Base-by-base conservation (phyloP, 2,888 invertebrate genomes). In the Apamea monoglypha region DNA sequence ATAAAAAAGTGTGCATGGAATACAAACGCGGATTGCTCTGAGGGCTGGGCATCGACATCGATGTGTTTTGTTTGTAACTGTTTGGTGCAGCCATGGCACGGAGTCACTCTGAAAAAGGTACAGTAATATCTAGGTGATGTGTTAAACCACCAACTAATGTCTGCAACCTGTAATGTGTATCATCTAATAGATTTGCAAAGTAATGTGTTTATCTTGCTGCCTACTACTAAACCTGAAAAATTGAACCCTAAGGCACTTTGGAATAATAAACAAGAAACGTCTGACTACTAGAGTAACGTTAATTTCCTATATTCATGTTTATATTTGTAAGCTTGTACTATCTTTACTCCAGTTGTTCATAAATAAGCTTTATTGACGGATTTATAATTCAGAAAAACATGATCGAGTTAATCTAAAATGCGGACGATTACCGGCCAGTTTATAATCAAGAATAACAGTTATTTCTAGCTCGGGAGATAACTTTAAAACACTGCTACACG, bases 21-120 rank as follows among this genome's bases (percentile, higher is more conserved):
- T 96, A 97, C 98, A 98, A 97, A 98, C 98, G 98, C 96, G 98
- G 98, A 92, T 98, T 97, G 92, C 97, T 97, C 90, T 98, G 98
- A 67, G 98, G 97, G 91, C 97, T 97, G 87, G 98, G 97, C 95
- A 98, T 97, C 90, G 98, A 97, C 95, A 98, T 97, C 78, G 98
- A 98, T 90, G 98, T 98, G 88, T 95, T 96, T 97, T 98, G 98
- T 95, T 98, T 98, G 94, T 98, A 99, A 94, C 98, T 98, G 90
- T 97, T 97, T 80, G 98, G 98, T 87, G 98, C 97, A 90, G 98
- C 98, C 98, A 99, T 99, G 74, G 87, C 87, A 87, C 80, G 76
- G 79, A 66, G 87, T 82, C 89, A 76, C 87, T 87, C 90, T 89
- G 87, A 74, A 90, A 89, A 32, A 80, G 4, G 76, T 25, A 25